Conservation (phyloP, 92 coral and sea anemone species). For the Porites evermanni region DNA sequence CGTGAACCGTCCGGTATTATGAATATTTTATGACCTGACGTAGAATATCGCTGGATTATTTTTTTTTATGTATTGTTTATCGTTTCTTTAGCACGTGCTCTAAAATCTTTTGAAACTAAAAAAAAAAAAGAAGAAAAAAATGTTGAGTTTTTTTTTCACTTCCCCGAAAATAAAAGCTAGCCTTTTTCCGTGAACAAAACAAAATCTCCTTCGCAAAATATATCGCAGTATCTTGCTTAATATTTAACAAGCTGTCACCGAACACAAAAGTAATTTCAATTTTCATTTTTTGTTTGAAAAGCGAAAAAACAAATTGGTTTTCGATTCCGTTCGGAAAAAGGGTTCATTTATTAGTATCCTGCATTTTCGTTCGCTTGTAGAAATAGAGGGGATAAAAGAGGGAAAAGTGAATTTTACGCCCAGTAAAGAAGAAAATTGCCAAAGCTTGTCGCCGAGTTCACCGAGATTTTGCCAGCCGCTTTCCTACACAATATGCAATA, state of each 20-base stretch:
- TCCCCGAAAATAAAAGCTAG: not conserved
- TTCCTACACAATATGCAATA: slow-evolving; percentile 44
- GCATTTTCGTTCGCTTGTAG: not conserved
- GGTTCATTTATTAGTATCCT: not conserved
- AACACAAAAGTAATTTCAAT: slow-evolving; percentile 58
- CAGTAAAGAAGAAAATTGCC: not conserved
- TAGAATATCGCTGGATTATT: not conserved
- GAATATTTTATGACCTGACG: slow-evolving; percentile 37
- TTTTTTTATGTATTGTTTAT: slow-evolving; percentile 33
- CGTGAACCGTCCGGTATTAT: slow-evolving; percentile 53
- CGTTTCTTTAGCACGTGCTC: slow-evolving; percentile 38
- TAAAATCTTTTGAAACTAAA: not conserved
- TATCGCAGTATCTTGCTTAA: slow-evolving; percentile 45
- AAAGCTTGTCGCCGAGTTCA: not conserved
- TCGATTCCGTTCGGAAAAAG: slow-evolving; percentile 39
- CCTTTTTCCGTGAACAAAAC: slow-evolving; percentile 20
- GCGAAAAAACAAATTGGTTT: slow-evolving; percentile 44
- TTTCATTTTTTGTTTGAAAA: slow-evolving; percentile 57
- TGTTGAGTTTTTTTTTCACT: not conserved
- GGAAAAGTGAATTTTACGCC: not conserved
- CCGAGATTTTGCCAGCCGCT: slow-evolving; percentile 59
- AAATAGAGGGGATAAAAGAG: not conserved
- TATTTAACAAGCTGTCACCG: slow-evolving; percentile 60
- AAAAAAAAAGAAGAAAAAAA: not conserved
- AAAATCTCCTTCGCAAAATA: slow-evolving; percentile 17